phyloP scores from a whole-genome alignment of 2,797 vertebrate species.

The Phataginus tetradactyla region DNA sequence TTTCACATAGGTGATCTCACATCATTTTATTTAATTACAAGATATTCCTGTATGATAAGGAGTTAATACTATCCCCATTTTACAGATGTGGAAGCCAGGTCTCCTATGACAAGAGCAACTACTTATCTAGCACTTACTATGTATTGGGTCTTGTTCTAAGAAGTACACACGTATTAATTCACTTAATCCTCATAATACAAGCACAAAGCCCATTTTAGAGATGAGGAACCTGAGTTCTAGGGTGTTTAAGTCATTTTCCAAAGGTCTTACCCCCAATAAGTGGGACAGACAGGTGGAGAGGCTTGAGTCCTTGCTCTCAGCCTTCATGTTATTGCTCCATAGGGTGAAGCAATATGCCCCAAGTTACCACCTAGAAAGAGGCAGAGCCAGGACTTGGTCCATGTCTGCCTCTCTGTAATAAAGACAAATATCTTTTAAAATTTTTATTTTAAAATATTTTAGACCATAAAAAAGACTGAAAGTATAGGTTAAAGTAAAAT shows the following conservation, averaged over 20 bases:
- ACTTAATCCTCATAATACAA: not conserved
- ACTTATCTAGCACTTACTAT: not conserved
- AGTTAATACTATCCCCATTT: not conserved
- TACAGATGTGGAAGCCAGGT: not conserved
- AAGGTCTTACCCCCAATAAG: not conserved
- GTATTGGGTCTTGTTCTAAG: not conserved
- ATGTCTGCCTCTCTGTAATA: not conserved
- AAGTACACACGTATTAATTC: not conserved
- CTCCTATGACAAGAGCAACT: not conserved
- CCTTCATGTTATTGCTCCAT: not conserved
- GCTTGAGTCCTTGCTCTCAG: not conserved
- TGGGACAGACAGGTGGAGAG: not conserved
- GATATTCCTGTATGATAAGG: not conserved
- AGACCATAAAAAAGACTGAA: not conserved
- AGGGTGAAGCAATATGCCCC: not conserved
- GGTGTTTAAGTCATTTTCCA: not conserved
- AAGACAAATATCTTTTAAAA: not conserved
- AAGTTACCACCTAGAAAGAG: not conserved
- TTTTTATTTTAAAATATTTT: not conserved
- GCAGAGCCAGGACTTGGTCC: not conserved
- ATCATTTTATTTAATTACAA: conserved; percentile 7
- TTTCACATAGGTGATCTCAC: not conserved
- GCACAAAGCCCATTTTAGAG: not conserved
- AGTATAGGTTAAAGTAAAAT: conserved; percentile 6
- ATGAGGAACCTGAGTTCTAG: not conserved